A percentile compares a stretch with the other conserved stretches of the same genome.
Evolutionary conservation across 2,888 invertebrate species (phyloP).

Genomic region (Unio delphinus): DNA sequence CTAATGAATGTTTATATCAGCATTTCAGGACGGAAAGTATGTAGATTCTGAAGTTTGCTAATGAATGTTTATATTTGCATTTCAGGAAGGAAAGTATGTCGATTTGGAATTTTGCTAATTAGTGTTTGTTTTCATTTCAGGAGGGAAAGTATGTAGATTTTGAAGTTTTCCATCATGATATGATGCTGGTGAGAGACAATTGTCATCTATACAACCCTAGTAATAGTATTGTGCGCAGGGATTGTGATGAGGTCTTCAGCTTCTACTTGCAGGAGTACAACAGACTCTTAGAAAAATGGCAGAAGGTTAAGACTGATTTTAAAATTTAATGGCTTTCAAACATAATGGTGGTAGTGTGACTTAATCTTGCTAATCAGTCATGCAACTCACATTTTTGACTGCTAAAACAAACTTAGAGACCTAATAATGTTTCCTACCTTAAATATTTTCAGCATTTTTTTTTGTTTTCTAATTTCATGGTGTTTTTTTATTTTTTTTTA

Average conservation of each 20-base stretch:
- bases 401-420: too few species aligned
- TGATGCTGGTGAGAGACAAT: constrained; percentile 69
- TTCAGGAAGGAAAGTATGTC: background rate
- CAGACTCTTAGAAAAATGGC: constrained; percentile 60
- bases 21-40: background rate
- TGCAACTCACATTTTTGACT: too few species aligned
- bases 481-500: too few species aligned
- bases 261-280: constrained; percentile 67
- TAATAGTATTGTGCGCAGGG: constrained; percentile 63
- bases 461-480: too few species aligned
- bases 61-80: background rate
- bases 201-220: constrained; percentile 69
- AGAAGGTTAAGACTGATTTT: constrained; percentile 41
- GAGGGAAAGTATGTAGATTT: constrained; percentile 56
- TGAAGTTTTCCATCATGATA: constrained; percentile 69
- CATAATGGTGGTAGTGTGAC: background rate
- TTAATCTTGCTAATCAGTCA: background rate
- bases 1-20: constrained; percentile 27
- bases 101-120: background rate
- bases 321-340: background rate
- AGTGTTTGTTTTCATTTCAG: constrained; percentile 36
- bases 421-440: too few species aligned
- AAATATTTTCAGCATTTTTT: too few species aligned
- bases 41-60: background rate
- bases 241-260: constrained; percentile 69